Percentiles rank a stretch among this genome's conserved stretches.
These are phyloP conservation scores for Amphiprion ocellaris DNA, from an alignment of 2,113 vertebrate genomes.

Conservation along the genomic window DNA sequence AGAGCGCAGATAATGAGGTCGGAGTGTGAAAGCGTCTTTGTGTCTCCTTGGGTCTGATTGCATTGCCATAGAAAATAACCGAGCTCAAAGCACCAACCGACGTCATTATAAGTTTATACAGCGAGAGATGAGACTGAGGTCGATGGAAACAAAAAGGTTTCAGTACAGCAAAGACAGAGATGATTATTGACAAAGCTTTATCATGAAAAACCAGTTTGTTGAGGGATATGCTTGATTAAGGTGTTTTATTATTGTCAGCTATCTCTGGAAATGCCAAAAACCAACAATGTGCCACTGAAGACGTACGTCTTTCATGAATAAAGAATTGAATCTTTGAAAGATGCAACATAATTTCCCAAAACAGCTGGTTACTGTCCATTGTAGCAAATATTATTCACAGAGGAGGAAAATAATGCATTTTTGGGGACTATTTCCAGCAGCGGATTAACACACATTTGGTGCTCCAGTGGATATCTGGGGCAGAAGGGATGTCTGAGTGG, in stretches of 20 bases:
- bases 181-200: neutral
- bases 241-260: no score
- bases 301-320: no score
- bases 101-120: neutral
- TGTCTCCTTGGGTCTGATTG: constrained; percentile 31
- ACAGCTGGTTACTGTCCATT: no score
- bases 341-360: no score
- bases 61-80: constrained; percentile 7
- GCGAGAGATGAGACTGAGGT: neutral
- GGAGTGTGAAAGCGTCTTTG: constrained; percentile 3
- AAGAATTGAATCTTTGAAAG: no score
- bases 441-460: neutral
- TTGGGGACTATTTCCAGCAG: neutral
- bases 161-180: neutral
- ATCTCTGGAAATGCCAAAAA: no score
- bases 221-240: no score
- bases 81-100: neutral
- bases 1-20: constrained; percentile 47
- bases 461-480: neutral
- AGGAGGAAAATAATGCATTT: no score
- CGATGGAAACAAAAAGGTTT: neutral
- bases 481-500: neutral
- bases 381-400: no score
- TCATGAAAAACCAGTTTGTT: no score
- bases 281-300: no score